Evolutionary conservation across 2,888 invertebrate genomes (phyloP).

Genomic region (Seladonia tumulorum): DNA sequence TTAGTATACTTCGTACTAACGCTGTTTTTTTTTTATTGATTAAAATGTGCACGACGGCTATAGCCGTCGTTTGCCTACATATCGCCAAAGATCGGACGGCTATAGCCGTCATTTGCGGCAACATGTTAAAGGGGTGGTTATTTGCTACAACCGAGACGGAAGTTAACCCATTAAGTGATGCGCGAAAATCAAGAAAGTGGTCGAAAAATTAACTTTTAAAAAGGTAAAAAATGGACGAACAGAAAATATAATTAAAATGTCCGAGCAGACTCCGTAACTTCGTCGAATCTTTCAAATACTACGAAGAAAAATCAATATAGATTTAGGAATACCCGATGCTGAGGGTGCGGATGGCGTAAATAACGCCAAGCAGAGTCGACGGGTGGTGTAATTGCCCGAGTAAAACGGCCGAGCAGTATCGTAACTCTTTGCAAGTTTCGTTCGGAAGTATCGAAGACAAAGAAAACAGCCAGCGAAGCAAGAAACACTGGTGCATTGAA

Average conservation of each 20-base stretch:
- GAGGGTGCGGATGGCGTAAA: not conserved
- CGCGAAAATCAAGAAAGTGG: too few relatives aligned
- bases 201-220: too few relatives aligned
- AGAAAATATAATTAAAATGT: not conserved
- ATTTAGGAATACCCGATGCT: not conserved
- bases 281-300: not conserved
- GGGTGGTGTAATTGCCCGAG: slow-evolving; percentile 5
- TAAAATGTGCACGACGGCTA: too few relatives aligned
- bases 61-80: too few relatives aligned
- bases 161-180: too few relatives aligned
- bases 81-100: too few relatives aligned
- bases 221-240: too few relatives aligned
- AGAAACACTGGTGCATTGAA: not conserved
- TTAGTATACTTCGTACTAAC: too few relatives aligned
- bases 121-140: not conserved
- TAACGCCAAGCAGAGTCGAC: not conserved
- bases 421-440: not conserved
- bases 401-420: not conserved
- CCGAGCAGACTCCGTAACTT: not conserved
- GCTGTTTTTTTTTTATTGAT: too few relatives aligned
- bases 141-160: not conserved
- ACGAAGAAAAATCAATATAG: not conserved
- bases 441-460: not conserved
- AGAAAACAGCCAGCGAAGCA: not conserved
- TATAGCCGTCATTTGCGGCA: too few relatives aligned